These are phyloP conservation scores for Pseudomyrmex cubaensis DNA, from an alignment of 1,140 invertebrate species.

Conservation along the genomic window DNA sequence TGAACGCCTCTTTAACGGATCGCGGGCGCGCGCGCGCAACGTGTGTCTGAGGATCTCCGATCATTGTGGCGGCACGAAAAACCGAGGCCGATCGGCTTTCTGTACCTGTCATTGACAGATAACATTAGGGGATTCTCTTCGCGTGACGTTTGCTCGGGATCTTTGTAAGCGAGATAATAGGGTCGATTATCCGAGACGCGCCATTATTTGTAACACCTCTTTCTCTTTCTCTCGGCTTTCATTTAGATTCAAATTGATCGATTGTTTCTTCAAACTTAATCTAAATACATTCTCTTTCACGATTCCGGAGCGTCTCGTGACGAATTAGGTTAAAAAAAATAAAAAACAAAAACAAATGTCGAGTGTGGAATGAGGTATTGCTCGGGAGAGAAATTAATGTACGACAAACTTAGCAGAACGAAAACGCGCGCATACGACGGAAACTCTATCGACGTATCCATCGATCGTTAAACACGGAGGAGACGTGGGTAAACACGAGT, in stretches of 20 bases:
- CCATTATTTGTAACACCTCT: slow-evolving; percentile 32
- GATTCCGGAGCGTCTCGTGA: neutral
- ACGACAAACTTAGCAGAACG: neutral
- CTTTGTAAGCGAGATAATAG: slow-evolving; percentile 35
- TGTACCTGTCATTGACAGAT: slow-evolving; percentile 38
- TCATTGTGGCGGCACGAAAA: slow-evolving; percentile 25
- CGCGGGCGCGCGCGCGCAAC: neutral
- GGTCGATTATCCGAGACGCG: slow-evolving; percentile 20
- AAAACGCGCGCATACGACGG: neutral
- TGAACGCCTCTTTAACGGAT: slow-evolving; percentile 45
- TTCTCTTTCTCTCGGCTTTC: neutral
- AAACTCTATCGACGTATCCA: slow-evolving; percentile 47
- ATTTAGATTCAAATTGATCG: slow-evolving; percentile 20
- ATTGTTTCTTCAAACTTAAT: neutral
- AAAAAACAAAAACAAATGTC: neutral
- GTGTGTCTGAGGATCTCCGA: neutral
- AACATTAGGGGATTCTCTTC: slow-evolving; percentile 30
- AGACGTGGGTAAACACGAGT: slow-evolving; percentile 34
- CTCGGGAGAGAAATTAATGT: neutral
- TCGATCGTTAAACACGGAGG: slow-evolving; percentile 50
- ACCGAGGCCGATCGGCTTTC: slow-evolving; percentile 21
- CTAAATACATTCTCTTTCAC: neutral
- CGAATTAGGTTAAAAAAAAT: slow-evolving; percentile 3
- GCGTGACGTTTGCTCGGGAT: slow-evolving; percentile 22
- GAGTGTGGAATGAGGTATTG: neutral